A percentile compares a stretch with the other conserved stretches of the same genome.
Evolutionary conservation across 64 coral and sea anemone genomes (phyloP).

Genomic region (Pachyseris speciosa): DNA sequence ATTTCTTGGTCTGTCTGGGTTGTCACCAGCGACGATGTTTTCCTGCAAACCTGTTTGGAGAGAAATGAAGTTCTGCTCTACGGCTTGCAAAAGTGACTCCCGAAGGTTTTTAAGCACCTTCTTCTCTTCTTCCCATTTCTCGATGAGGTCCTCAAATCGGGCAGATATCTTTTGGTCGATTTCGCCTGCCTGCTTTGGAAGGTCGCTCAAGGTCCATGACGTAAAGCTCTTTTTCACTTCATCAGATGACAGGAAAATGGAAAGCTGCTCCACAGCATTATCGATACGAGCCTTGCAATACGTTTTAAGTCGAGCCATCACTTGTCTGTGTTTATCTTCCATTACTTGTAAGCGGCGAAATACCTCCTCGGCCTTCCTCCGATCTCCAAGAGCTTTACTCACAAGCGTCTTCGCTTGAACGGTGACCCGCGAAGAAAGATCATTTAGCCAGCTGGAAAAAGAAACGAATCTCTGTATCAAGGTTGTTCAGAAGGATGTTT

Average conservation of each 20-base stretch:
- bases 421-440: background rate
- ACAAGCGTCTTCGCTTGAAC: background rate
- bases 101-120: conserved; percentile 12
- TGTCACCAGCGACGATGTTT: background rate
- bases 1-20: no score
- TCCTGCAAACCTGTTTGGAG: background rate
- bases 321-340: background rate
- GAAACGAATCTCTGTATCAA: background rate
- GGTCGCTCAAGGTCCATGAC: conserved; percentile 5
- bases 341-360: background rate
- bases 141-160: background rate
- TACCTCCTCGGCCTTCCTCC: background rate
- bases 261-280: background rate
- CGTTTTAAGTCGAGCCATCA: background rate
- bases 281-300: background rate
- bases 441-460: background rate
- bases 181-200: background rate
- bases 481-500: background rate
- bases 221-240: background rate
- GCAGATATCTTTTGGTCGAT: background rate
- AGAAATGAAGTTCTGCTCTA: background rate
- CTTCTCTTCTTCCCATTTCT: conserved; percentile 35
- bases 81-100: background rate
- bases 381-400: background rate
- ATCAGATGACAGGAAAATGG: background rate